These are phyloP conservation scores for Cephalopterus ornatus DNA, from an alignment of 2,113 vertebrate species.

Conservation along the genomic window DNA sequence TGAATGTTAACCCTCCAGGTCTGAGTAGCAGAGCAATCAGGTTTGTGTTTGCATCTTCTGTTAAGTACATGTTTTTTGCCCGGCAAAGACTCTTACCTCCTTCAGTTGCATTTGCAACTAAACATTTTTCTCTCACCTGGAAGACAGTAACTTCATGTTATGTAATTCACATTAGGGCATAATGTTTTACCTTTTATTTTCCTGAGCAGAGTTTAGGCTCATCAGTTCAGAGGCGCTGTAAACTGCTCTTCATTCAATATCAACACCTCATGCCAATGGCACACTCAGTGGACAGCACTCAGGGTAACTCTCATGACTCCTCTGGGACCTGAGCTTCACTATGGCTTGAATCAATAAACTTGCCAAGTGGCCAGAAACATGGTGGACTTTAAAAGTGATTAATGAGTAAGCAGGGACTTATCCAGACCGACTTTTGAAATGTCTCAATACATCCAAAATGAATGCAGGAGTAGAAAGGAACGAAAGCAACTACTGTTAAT, in stretches of 20 bases:
- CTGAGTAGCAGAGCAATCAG: neutral
- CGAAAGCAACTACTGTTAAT: neutral
- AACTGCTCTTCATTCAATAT: neutral
- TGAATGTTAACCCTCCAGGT: neutral
- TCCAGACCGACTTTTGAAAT: neutral
- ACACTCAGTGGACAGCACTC: neutral
- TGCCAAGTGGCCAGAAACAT: neutral
- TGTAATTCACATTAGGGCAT: neutral
- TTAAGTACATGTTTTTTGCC: neutral
- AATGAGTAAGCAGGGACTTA: neutral
- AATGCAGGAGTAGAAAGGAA: neutral
- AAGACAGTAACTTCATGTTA: neutral
- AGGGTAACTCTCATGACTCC: rapidly evolving
- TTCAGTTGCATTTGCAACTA: neutral
- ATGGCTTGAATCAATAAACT: neutral
- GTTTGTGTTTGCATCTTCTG: neutral
- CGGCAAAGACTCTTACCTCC: neutral
- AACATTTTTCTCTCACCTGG: neutral
- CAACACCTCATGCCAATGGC: neutral
- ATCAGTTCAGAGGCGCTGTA: neutral
- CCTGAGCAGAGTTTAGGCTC: neutral
- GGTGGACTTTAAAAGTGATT: neutral
- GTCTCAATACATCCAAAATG: neutral
- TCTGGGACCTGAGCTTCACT: neutral
- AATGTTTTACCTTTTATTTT: neutral